phyloP scores from a whole-genome alignment of 2,113 vertebrate species.

The Cynopterus brachyotis region DNA sequence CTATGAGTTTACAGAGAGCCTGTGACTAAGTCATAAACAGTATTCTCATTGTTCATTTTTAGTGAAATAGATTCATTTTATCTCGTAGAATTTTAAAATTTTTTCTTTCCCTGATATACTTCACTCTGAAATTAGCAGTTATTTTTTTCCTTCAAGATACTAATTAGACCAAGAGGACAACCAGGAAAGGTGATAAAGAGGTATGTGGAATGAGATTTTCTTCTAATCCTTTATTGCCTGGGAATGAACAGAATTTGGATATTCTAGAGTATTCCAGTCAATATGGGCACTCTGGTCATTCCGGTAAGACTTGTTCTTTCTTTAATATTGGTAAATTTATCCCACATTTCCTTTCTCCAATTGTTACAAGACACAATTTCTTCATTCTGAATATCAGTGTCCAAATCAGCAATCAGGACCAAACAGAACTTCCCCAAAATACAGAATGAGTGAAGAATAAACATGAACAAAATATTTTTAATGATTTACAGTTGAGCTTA shows the following conservation, averaged over 20 bases:
- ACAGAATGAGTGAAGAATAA: background rate
- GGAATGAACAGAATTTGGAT: background rate
- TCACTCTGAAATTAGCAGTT: slow-evolving; percentile 34
- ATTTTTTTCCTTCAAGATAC: slow-evolving; percentile 18
- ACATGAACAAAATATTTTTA: background rate
- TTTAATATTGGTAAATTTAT: background rate
- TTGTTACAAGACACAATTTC: background rate
- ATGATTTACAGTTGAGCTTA: background rate
- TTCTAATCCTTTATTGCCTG: background rate
- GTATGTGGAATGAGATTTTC: background rate
- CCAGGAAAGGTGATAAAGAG: background rate
- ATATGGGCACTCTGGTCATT: background rate
- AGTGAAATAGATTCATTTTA: slow-evolving; percentile 39
- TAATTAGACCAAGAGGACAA: background rate
- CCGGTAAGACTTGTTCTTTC: background rate
- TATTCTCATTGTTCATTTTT: background rate
- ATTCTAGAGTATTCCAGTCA: background rate
- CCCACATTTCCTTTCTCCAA: background rate
- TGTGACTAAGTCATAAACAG: background rate
- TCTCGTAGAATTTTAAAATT: background rate
- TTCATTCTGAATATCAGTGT: background rate
- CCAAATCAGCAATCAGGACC: background rate
- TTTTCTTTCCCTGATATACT: slow-evolving; percentile 20
- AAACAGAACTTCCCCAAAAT: background rate
- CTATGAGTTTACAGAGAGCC: background rate